Evolutionary conservation across 2,888 invertebrate genomes (phyloP).

Genomic region (Drosophila falleni): DNA sequence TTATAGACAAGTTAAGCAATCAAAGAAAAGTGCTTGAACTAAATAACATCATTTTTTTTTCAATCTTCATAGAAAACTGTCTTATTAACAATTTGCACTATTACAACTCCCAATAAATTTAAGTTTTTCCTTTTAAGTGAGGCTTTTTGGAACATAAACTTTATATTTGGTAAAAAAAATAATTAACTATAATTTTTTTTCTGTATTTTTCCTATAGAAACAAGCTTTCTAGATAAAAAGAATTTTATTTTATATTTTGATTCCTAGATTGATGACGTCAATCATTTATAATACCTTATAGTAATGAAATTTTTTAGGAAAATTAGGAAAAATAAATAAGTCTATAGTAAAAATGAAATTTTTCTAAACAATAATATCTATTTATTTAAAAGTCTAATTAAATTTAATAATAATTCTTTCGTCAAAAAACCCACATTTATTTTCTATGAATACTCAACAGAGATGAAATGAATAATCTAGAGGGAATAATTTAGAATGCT

Average conservation of each 20-base stretch:
- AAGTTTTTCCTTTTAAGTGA: too few species aligned
- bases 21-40: not conserved
- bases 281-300: too few species aligned
- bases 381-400: not conserved
- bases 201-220: too few species aligned
- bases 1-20: not conserved
- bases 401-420: not conserved
- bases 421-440: not conserved
- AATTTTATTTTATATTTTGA: not conserved
- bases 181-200: not conserved
- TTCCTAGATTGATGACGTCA: not conserved
- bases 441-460: not conserved
- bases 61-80: not conserved
- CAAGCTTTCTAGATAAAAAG: too few species aligned
- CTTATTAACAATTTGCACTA: not conserved
- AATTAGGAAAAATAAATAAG: not conserved
- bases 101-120: not conserved
- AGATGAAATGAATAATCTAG: conserved; percentile 3
- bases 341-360: not conserved
- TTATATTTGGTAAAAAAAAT: not conserved
- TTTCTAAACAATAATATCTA: not conserved
- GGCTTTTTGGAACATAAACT: not conserved
- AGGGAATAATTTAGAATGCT: not conserved
- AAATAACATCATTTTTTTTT: not conserved
- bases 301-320: not conserved